These are phyloP conservation scores for Polymixis lichenea DNA, from an alignment of 2,888 invertebrate genomes.

Conservation along the genomic window DNA sequence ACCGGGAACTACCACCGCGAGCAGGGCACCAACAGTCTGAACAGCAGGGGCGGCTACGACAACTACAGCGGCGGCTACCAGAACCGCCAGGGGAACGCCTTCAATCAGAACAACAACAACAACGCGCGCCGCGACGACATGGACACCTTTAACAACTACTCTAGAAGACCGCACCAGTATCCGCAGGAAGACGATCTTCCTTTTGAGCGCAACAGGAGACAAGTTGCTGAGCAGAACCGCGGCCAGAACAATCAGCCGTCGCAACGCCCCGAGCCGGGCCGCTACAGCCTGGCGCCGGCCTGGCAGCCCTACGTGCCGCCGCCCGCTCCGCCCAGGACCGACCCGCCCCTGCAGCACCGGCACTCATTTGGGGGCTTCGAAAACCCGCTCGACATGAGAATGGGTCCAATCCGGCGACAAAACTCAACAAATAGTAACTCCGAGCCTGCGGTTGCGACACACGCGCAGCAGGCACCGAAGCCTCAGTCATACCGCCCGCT, in stretches of 20 bases:
- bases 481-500: slow-evolving; percentile 72
- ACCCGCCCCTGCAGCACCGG: slow-evolving; percentile 65
- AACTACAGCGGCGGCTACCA: slow-evolving; percentile 77
- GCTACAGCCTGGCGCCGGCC: slow-evolving; percentile 63
- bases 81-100: slow-evolving; percentile 66
- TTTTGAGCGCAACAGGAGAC: slow-evolving; percentile 68
- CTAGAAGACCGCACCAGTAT: slow-evolving; percentile 76
- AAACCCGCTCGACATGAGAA: slow-evolving; percentile 83
- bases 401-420: slow-evolving; percentile 70
- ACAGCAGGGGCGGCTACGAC: slow-evolving; percentile 79
- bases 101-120: slow-evolving; percentile 61
- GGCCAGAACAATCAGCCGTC: slow-evolving; percentile 40
- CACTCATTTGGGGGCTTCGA: slow-evolving; percentile 82
- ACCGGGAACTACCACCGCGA: slow-evolving; percentile 70
- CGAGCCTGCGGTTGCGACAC: slow-evolving; percentile 25
- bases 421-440: slow-evolving; percentile 52
- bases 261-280: slow-evolving; percentile 56
- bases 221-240: slow-evolving; percentile 51
- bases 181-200: slow-evolving; percentile 70
- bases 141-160: slow-evolving; percentile 73
- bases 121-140: slow-evolving; percentile 72
- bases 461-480: slow-evolving; percentile 42
- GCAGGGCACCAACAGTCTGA: slow-evolving; percentile 90
- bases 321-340: slow-evolving; percentile 51
- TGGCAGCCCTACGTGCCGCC: slow-evolving; percentile 74